phyloP scores from a whole-genome alignment of 2,888 invertebrate species.

The Ecliptopera silaceata region DNA sequence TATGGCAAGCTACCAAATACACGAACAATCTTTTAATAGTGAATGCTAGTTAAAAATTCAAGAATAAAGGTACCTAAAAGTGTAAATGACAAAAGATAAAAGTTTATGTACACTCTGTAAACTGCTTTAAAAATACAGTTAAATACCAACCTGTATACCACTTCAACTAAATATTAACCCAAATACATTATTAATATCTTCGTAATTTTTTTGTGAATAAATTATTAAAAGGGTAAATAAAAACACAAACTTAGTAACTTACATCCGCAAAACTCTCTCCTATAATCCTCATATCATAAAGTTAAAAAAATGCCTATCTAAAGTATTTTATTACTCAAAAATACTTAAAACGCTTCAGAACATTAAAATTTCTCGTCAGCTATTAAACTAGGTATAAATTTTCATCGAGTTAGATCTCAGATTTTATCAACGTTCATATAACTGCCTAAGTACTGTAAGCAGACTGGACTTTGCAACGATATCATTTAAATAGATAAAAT shows the following conservation, averaged over 20 bases:
- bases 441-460: constrained; percentile 1
- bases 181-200: too few relatives aligned
- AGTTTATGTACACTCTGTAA: not conserved
- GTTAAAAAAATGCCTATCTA: not conserved
- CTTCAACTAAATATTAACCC: constrained; percentile 11
- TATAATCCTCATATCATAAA: not conserved
- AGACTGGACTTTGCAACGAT: constrained; percentile 9
- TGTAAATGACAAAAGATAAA: not conserved
- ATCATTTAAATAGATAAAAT: constrained; percentile 19
- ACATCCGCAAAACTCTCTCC: constrained; percentile 7
- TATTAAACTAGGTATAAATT: constrained; percentile 27
- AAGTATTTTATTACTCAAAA: constrained; percentile 21
- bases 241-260: constrained; percentile 5
- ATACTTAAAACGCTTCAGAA: constrained; percentile 21
- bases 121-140: not conserved
- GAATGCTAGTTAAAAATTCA: too few relatives aligned
- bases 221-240: too few relatives aligned
- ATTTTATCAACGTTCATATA: constrained; percentile 24
- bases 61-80: not conserved
- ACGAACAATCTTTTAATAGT: too few relatives aligned
- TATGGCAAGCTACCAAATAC: too few relatives aligned
- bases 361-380: constrained; percentile 23
- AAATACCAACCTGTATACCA: constrained; percentile 12
- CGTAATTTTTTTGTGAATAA: too few relatives aligned
- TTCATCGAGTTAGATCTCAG: constrained; percentile 19